Conservation (phyloP, 23 tunicate genomes). For the Halocynthia aurantium region DNA sequence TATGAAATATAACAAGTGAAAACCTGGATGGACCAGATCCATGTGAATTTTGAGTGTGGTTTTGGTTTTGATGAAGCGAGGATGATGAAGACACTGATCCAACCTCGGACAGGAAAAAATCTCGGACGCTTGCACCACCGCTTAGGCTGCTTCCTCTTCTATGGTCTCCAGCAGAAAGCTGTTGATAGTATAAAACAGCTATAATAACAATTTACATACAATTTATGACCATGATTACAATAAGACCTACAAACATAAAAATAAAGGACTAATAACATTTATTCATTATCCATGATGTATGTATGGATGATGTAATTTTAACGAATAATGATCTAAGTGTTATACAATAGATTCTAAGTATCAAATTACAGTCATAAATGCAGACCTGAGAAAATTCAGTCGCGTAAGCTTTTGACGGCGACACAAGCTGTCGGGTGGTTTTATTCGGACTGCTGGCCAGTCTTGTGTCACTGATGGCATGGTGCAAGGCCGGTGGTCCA, state of each 20-base stretch:
- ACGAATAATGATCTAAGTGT: no score
- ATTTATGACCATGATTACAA: no score
- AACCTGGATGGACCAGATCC: conserved; percentile 8
- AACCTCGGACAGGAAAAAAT: conserved; percentile 14
- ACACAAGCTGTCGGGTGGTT: conserved; percentile 36
- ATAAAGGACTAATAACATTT: no score
- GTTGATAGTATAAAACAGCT: not conserved
- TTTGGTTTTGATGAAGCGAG: not conserved
- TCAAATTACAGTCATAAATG: not conserved
- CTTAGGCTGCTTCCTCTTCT: conserved; percentile 30
- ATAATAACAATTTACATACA: not conserved
- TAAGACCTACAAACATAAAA: no score
- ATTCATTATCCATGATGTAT: no score
- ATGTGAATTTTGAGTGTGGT: not conserved
- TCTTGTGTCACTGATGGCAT: conserved; percentile 84
- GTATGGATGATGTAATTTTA: no score
- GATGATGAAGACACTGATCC: conserved; percentile 13
- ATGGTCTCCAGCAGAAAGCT: conserved; percentile 60
- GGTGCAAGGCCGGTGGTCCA: conserved; percentile 70
- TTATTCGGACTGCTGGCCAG: conserved; percentile 41
- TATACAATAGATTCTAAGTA: no score
- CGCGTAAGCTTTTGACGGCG: conserved; percentile 72
- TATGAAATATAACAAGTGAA: no score
- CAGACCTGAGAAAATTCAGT: conserved; percentile 64
- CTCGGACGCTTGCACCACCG: conserved; percentile 9